These are phyloP conservation scores for Euspilapteryx auroguttella DNA, from an alignment of 2,888 invertebrate genomes.

Conservation along the genomic window DNA sequence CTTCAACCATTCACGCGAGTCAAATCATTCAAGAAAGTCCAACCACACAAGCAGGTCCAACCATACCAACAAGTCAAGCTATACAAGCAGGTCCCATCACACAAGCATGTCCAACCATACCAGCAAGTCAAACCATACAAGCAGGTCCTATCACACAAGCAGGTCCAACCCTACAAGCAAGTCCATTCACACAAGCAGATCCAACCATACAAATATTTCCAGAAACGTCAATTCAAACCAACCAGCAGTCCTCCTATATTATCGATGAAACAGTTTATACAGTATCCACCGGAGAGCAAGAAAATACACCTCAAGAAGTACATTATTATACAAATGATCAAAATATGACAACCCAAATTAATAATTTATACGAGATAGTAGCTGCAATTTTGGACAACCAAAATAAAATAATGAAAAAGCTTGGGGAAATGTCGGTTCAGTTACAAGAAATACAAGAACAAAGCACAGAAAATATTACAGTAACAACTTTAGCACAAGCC, in stretches of 20 bases:
- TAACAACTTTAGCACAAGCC: not conserved
- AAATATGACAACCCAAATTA: not conserved
- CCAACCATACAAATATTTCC: conserved; percentile 2
- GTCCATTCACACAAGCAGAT: conserved; percentile 3
- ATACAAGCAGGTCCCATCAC: conserved; percentile 3
- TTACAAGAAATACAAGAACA: not conserved
- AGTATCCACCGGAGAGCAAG: not conserved
- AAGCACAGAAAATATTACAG: not conserved
- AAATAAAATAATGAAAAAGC: not conserved
- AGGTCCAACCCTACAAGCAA: conserved; percentile 2
- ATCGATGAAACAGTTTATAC: conserved; percentile 1
- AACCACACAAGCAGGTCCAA: conserved; percentile 1
- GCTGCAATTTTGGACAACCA: not conserved
- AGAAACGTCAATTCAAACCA: conserved; percentile 2
- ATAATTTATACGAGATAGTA: not conserved
- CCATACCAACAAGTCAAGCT: conserved; percentile 2
- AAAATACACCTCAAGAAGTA: not conserved
- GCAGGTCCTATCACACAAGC: conserved; percentile 2
- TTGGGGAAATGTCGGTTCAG: not conserved
- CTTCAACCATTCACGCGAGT: conserved; percentile 3
- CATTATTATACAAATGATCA: not conserved
- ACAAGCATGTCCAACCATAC: conserved; percentile 2
- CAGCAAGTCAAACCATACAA: conserved; percentile 2
- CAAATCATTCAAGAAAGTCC: conserved; percentile 3
- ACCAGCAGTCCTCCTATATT: conserved; percentile 3